phyloP scores from a whole-genome alignment of 2,888 invertebrate genomes.

The Scaptomyza tumidula region DNA sequence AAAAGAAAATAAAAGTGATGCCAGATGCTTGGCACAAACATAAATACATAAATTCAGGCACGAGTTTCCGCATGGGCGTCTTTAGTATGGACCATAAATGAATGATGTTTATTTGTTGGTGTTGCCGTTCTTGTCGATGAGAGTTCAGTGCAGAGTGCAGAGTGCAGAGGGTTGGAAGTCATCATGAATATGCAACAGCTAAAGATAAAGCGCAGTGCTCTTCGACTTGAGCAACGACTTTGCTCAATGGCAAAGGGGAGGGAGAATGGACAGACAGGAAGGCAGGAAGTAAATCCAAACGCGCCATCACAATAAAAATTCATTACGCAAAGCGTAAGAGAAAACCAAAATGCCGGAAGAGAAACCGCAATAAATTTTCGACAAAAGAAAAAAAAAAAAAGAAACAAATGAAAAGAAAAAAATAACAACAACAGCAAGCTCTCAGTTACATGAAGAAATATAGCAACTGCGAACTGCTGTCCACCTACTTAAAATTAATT shows the following conservation, averaged over 20 bases:
- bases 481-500: slow-evolving; percentile 81
- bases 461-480: slow-evolving; percentile 76
- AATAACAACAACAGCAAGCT: slow-evolving; percentile 45
- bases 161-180: slow-evolving; percentile 9
- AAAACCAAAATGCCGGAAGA: slow-evolving; percentile 71
- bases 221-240: slow-evolving; percentile 28
- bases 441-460: slow-evolving; percentile 76
- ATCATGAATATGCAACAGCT: slow-evolving; percentile 73
- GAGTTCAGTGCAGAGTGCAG: not conserved
- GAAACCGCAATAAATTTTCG: slow-evolving; percentile 76
- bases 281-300: slow-evolving; percentile 64
- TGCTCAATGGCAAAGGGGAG: slow-evolving; percentile 2
- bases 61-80: slow-evolving; percentile 21
- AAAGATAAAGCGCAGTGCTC: slow-evolving; percentile 59
- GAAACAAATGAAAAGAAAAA: not conserved
- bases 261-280: not conserved
- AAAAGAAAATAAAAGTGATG: slow-evolving; percentile 34
- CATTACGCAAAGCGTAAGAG: slow-evolving; percentile 71
- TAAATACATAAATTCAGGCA: slow-evolving; percentile 55
- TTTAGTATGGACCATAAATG: slow-evolving; percentile 55
- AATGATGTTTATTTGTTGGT: slow-evolving; percentile 63
- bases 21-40: slow-evolving; percentile 29
- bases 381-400: slow-evolving; percentile 51
- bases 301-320: slow-evolving; percentile 78
- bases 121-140: not conserved